A percentile compares a stretch with the other conserved stretches of the same genome.
These are phyloP conservation scores for Siniperca undulata DNA, from an alignment of 2,797 vertebrate species.

Conservation along the genomic window DNA sequence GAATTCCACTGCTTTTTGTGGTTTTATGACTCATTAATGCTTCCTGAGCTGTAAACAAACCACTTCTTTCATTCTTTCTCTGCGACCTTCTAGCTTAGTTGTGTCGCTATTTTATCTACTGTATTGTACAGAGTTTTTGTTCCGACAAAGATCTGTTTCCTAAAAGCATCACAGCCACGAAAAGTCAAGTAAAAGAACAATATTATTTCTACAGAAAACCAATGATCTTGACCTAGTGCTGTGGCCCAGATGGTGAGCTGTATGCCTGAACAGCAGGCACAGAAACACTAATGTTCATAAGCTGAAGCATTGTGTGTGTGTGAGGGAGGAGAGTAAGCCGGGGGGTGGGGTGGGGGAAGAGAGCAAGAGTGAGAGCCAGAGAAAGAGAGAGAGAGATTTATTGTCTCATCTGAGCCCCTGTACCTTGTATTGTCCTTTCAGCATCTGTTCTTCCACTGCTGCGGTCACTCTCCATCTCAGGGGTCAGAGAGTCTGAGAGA, in stretches of 20 bases:
- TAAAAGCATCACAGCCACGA: conserved; percentile 40
- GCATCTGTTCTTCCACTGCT: conserved; percentile 99
- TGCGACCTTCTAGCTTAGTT: conserved; percentile 13
- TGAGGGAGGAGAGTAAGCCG: conserved; percentile 9
- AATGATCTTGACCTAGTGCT: conserved; percentile 98
- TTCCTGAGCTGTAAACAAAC: conserved; percentile 81
- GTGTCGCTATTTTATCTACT: conserved; percentile 28
- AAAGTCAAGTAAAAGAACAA: conserved; percentile 77
- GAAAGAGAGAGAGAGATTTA: conserved; percentile 94
- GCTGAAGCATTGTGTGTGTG: conserved; percentile 77
- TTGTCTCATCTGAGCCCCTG: conserved; percentile 96
- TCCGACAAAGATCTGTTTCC: conserved; percentile 33
- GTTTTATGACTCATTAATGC: conserved; percentile 84
- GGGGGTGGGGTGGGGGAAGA: conserved; percentile 18
- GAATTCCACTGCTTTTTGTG: conserved; percentile 76
- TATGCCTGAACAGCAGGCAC: conserved; percentile 97
- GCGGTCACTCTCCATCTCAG: conserved; percentile 99
- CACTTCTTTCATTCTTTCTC: conserved; percentile 57
- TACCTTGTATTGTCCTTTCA: conserved; percentile 99
- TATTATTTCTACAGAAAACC: conserved; percentile 80
- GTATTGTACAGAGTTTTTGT: background rate
- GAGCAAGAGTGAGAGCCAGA: conserved; percentile 77
- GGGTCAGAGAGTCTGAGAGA: conserved; percentile 99
- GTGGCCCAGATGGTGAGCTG: conserved; percentile 98
- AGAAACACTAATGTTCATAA: conserved; percentile 94